These are phyloP conservation scores for Idaea straminata DNA, from an alignment of 2,888 invertebrate genomes.

Conservation along the genomic window DNA sequence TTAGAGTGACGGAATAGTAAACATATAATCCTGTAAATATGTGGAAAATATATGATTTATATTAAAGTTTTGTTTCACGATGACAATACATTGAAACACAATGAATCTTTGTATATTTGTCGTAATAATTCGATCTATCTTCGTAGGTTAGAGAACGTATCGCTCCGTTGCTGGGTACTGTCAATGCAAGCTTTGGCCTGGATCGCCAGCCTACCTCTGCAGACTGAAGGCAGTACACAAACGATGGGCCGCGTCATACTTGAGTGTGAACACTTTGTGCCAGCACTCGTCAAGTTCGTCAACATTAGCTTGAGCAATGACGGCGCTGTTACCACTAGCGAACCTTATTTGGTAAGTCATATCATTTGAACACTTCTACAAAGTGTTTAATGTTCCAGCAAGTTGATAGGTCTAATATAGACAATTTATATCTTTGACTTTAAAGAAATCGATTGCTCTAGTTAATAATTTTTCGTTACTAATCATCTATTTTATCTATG, in stretches of 20 bases:
- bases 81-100: no score
- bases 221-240: slow-evolving; percentile 71
- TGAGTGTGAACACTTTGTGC: slow-evolving; percentile 83
- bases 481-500: no score
- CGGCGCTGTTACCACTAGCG: slow-evolving; percentile 60
- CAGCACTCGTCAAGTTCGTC: slow-evolving; percentile 83
- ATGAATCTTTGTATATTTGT: no score
- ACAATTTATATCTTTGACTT: no score
- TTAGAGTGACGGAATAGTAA: no score
- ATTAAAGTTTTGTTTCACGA: no score
- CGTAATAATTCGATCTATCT: background rate
- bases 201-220: slow-evolving; percentile 80
- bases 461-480: no score
- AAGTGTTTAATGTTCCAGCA: background rate
- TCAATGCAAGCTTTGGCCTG: slow-evolving; percentile 88
- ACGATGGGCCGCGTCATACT: slow-evolving; percentile 83
- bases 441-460: no score
- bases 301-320: slow-evolving; percentile 79
- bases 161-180: slow-evolving; percentile 87
- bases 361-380: background rate
- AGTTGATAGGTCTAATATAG: background rate
- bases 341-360: slow-evolving; percentile 65
- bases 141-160: slow-evolving; percentile 65
- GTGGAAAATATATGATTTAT: no score
- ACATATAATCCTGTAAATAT: no score